Evolutionary conservation across 2,113 vertebrate genomes (phyloP).

Genomic region (Glareola pratincola): DNA sequence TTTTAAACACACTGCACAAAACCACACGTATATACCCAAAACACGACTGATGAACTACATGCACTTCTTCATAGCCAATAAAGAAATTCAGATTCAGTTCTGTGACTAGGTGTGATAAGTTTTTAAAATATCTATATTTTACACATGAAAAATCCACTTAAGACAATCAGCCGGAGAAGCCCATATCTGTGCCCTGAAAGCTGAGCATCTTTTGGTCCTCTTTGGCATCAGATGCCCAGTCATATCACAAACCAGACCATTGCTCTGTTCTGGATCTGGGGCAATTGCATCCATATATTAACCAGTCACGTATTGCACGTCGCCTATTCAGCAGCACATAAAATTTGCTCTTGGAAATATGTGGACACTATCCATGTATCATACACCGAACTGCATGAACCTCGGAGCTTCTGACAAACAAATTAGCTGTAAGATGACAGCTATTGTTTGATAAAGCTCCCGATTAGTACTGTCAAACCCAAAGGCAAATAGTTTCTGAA

Average conservation of each 20-base stretch:
- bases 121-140: neutral
- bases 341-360: neutral
- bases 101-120: neutral
- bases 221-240: neutral
- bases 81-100: neutral
- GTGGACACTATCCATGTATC: neutral
- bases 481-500: slow-evolving; percentile 9
- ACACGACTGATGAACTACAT: neutral
- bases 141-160: neutral
- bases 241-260: neutral
- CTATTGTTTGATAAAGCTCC: neutral
- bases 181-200: neutral
- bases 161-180: neutral
- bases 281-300: neutral
- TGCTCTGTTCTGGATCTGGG: neutral
- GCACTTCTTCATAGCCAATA: neutral
- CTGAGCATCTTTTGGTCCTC: neutral
- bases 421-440: neutral
- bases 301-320: neutral
- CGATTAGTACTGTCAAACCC: neutral
- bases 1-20: neutral
- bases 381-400: neutral
- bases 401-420: neutral
- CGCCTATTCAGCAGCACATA: neutral
- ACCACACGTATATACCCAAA: neutral